A percentile compares a stretch with the other conserved stretches of the same genome.
phyloP scores from a whole-genome alignment of 2,113 vertebrate genomes.

The Engystomops pustulosus region DNA sequence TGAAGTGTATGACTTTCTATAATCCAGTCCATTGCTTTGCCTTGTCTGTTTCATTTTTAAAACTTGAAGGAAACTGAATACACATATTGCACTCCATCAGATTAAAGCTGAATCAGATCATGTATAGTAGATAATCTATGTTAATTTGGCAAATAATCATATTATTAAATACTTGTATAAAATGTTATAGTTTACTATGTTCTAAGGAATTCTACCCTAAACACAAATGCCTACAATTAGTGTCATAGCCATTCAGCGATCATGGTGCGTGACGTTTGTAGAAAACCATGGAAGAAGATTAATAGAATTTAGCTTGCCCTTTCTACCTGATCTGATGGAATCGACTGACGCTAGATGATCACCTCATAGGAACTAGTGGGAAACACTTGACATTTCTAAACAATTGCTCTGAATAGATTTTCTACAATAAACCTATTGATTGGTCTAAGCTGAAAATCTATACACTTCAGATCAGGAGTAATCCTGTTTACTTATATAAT shows the following conservation, averaged over 20 bases:
- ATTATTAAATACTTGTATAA: not conserved
- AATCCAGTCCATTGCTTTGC: not conserved
- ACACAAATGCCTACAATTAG: too few relatives aligned
- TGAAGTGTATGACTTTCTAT: not conserved
- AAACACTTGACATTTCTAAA: constrained; percentile 3
- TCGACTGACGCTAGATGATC: not conserved
- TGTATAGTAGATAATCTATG: not conserved
- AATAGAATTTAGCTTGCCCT: not conserved
- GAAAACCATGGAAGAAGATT: not conserved
- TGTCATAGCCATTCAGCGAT: not conserved
- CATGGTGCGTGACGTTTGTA: not conserved
- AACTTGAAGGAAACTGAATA: not conserved
- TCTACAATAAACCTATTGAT: constrained; percentile 1
- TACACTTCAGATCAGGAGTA: not conserved
- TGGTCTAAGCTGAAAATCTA: constrained; percentile 5
- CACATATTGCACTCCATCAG: not conserved
- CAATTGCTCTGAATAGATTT: not conserved
- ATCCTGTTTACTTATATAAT: not conserved
- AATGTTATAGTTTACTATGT: not conserved
- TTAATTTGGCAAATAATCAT: not conserved
- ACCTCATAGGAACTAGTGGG: not conserved
- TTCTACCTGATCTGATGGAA: not conserved
- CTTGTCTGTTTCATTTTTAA: too few relatives aligned
- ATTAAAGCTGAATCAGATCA: not conserved
- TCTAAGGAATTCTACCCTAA: not conserved